Percentiles rank a stretch among this genome's conserved stretches.
phyloP scores from a whole-genome alignment of 2,888 invertebrate genomes.

The Xylota sylvarum region DNA sequence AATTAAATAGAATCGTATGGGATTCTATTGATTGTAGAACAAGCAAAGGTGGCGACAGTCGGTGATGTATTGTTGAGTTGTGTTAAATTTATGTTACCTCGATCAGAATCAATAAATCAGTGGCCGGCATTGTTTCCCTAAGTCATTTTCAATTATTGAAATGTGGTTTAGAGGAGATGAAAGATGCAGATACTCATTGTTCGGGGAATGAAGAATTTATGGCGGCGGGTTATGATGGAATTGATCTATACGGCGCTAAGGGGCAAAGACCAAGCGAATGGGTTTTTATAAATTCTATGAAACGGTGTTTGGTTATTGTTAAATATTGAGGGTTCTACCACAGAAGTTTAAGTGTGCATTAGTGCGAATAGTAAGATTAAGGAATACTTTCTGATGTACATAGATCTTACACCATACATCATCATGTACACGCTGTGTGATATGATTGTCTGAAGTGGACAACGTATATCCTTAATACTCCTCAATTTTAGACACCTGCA shows the following conservation, averaged over 20 bases:
- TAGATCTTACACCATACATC: too few relatives aligned
- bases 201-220: constrained; percentile 19
- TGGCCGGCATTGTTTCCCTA: constrained; percentile 25
- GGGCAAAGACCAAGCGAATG: too few relatives aligned
- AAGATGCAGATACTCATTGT: background rate
- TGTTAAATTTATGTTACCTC: constrained; percentile 40
- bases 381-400: too few relatives aligned
- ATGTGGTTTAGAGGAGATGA: background rate
- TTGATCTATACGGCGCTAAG: background rate
- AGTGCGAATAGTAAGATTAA: too few relatives aligned
- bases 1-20: constrained; percentile 18
- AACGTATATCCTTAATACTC: too few relatives aligned
- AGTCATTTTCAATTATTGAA: constrained; percentile 30
- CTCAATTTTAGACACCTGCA: too few relatives aligned
- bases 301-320: too few relatives aligned
- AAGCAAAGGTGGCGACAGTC: constrained; percentile 21
- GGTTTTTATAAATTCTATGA: too few relatives aligned
- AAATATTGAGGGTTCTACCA: too few relatives aligned
- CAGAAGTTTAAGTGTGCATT: too few relatives aligned
- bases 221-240: background rate
- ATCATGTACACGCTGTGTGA: too few relatives aligned
- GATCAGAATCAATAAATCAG: constrained; percentile 38
- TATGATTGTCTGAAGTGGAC: too few relatives aligned
- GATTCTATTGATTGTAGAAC: constrained; percentile 29
- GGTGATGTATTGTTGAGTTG: constrained; percentile 39